These are phyloP conservation scores for Coptodon rendalli DNA, from an alignment of 2,113 vertebrate species.

Conservation along the genomic window DNA sequence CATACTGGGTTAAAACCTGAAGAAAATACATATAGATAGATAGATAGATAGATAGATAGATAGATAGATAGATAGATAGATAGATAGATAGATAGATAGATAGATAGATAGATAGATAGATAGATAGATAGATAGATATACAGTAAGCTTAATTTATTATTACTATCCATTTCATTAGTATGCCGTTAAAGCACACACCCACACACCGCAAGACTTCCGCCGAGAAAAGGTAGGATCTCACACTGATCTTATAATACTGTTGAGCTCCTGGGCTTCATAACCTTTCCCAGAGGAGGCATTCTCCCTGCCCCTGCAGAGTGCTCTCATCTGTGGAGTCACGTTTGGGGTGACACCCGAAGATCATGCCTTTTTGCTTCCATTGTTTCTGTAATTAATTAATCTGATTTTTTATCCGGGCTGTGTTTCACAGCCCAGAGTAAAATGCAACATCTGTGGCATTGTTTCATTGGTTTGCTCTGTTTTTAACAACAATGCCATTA, in stretches of 20 bases:
- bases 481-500: background rate
- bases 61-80: background rate
- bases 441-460: background rate
- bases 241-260: conserved; percentile 9
- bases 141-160: background rate
- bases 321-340: background rate
- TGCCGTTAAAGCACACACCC: background rate
- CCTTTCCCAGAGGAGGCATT: conserved; percentile 11
- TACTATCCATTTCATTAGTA: background rate
- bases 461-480: background rate
- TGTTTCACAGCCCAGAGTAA: background rate
- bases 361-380: background rate
- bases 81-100: background rate
- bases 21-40: background rate
- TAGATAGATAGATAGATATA: background rate
- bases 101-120: background rate
- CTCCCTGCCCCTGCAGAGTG: background rate
- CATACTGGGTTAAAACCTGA: conserved; percentile 97
- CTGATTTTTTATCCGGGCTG: background rate
- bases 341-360: background rate
- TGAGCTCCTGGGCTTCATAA: background rate
- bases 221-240: background rate
- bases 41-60: background rate
- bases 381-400: conserved; percentile 11
- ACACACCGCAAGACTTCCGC: background rate